These are phyloP conservation scores for Chironomus tentans DNA, from an alignment of 2,888 invertebrate genomes.

Conservation along the genomic window DNA sequence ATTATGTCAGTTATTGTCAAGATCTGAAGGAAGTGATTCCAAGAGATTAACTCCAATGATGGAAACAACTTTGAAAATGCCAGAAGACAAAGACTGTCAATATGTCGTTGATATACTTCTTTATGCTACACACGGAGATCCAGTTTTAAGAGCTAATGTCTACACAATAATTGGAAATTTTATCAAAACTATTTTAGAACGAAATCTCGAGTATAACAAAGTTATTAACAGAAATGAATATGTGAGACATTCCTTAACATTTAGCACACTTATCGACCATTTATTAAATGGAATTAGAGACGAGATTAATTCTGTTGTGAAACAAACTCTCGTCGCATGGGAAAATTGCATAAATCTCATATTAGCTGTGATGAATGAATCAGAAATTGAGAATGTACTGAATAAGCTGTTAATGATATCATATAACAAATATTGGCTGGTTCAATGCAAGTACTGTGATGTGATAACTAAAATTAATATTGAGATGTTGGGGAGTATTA, in stretches of 20 bases:
- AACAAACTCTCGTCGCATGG: constrained; percentile 42
- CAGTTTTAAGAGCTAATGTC: constrained; percentile 40
- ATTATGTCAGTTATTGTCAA: constrained; percentile 31
- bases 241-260: constrained; percentile 5
- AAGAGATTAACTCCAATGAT: constrained; percentile 12
- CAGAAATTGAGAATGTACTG: neutral
- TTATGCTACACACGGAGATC: constrained; percentile 40
- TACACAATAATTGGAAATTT: constrained; percentile 41
- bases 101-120: constrained; percentile 37
- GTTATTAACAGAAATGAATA: constrained; percentile 16
- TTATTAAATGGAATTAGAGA: constrained; percentile 39
- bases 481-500: constrained; percentile 37
- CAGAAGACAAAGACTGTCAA: constrained; percentile 28
- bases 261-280: constrained; percentile 25
- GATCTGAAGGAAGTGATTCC: constrained; percentile 38
- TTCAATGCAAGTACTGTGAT: constrained; percentile 44
- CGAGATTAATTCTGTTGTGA: constrained; percentile 43
- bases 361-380: neutral
- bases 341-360: constrained; percentile 34
- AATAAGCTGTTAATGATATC: constrained; percentile 26
- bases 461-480: constrained; percentile 43
- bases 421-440: constrained; percentile 44
- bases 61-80: constrained; percentile 18
- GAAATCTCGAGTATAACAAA: constrained; percentile 12
- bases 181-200: constrained; percentile 29